phyloP scores from a whole-genome alignment of 2,113 vertebrate genomes.

The Varanus komodoensis region DNA sequence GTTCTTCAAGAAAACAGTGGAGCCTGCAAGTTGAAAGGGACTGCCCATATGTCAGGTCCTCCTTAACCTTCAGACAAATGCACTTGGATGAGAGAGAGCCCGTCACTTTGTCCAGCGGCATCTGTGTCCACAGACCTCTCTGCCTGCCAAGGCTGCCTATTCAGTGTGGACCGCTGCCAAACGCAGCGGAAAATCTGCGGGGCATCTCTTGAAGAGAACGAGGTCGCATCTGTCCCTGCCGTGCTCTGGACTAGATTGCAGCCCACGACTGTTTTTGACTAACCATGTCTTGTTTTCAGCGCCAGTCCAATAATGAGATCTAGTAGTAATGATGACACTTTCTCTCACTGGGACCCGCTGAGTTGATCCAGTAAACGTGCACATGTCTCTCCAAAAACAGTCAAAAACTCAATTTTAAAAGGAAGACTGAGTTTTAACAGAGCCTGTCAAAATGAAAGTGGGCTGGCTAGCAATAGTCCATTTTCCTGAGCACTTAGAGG shows the following conservation, averaged over 20 bases:
- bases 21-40: background rate
- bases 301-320: background rate
- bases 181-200: background rate
- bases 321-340: background rate
- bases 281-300: too few relatives aligned
- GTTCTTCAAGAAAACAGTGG: constrained; percentile 3
- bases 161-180: background rate
- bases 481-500: too few relatives aligned
- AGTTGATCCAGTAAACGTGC: too few relatives aligned
- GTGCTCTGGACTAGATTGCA: background rate
- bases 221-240: background rate
- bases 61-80: background rate
- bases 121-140: background rate
- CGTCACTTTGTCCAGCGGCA: background rate
- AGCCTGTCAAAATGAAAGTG: too few relatives aligned
- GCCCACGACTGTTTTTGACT: background rate
- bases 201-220: background rate
- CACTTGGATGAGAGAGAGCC: background rate
- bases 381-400: too few relatives aligned
- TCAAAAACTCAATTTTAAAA: too few relatives aligned
- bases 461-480: too few relatives aligned
- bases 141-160: background rate
- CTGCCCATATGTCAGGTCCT: background rate
- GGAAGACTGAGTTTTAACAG: too few relatives aligned
- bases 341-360: background rate